A percentile compares a stretch with the other conserved stretches of the same genome.
Conservation (phyloP, 2,113 vertebrate species). For the Octodon degus region DNA sequence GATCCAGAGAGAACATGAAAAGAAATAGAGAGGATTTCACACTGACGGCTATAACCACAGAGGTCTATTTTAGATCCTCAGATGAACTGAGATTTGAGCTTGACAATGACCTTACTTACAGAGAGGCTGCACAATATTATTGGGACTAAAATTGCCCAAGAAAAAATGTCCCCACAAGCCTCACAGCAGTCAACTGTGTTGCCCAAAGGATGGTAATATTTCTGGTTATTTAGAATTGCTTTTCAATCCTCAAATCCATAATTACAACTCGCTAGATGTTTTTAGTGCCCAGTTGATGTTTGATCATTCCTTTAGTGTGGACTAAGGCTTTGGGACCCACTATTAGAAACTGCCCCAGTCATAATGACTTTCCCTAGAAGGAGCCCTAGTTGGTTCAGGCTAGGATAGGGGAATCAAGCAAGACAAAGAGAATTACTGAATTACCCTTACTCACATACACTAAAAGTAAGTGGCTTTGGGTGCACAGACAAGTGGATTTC, state of each 20-base stretch:
- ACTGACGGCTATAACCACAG: constrained; percentile 6
- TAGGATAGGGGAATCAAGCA: constrained; percentile 28
- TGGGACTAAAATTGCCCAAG: constrained; percentile 2
- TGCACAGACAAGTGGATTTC: constrained; percentile 8
- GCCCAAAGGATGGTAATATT: background rate
- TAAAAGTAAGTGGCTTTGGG: background rate
- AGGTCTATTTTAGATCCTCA: constrained; percentile 43
- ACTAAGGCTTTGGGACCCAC: background rate
- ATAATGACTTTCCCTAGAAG: background rate
- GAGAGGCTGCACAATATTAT: constrained; percentile 18
- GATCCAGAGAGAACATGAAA: constrained; percentile 37
- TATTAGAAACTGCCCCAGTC: constrained; percentile 6
- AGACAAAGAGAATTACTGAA: constrained; percentile 39
- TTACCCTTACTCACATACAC: background rate
- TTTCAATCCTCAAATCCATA: constrained; percentile 54
- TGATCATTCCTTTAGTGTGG: background rate
- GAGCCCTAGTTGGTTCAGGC: background rate
- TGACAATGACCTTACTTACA: constrained; percentile 36
- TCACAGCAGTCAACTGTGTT: background rate
- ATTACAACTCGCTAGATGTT: background rate
- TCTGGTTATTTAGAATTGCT: constrained; percentile 30
- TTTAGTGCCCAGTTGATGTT: background rate
- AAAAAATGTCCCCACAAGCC: background rate
- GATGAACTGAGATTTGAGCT: constrained; percentile 42
- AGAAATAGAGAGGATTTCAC: constrained; percentile 23